phyloP scores from a whole-genome alignment of 2,113 vertebrate species.

The Pterocles gutturalis region DNA sequence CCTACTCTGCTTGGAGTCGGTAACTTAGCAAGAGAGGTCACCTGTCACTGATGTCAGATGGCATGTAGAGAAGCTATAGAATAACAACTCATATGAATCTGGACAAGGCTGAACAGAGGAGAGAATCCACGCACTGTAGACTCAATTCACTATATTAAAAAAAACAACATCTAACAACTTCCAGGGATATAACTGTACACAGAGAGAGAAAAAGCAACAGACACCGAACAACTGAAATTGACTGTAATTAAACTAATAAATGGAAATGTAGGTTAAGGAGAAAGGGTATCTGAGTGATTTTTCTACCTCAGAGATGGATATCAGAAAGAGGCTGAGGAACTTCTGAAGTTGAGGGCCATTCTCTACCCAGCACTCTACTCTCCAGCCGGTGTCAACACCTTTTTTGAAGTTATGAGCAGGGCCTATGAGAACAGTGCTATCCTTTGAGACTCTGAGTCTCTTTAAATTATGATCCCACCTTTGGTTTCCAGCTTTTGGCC shows the following conservation, averaged over 20 bases:
- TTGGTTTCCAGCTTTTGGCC: not conserved
- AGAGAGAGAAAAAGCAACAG: not conserved
- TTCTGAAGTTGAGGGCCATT: not conserved
- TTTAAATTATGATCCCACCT: not conserved
- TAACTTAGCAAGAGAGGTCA: not conserved
- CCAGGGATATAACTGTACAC: not conserved
- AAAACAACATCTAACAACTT: not conserved
- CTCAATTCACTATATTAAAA: not conserved
- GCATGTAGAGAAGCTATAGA: not conserved
- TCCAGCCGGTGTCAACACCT: not conserved
- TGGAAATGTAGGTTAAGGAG: not conserved
- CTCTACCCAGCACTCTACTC: not conserved
- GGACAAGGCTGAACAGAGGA: not conserved
- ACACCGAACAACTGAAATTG: not conserved
- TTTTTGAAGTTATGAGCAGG: not conserved
- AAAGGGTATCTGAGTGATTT: not conserved
- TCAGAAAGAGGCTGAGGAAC: not conserved
- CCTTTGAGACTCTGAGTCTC: not conserved
- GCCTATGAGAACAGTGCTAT: not conserved
- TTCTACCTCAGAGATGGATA: not conserved
- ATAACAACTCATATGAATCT: not conserved
- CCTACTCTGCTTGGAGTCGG: not conserved
- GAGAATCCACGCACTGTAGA: not conserved
- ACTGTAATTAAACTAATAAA: not conserved
- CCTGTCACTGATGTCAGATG: too few relatives aligned